Evolutionary conservation across 2,113 vertebrate species (phyloP).

Genomic region (Plecturocebus donacophilus): DNA sequence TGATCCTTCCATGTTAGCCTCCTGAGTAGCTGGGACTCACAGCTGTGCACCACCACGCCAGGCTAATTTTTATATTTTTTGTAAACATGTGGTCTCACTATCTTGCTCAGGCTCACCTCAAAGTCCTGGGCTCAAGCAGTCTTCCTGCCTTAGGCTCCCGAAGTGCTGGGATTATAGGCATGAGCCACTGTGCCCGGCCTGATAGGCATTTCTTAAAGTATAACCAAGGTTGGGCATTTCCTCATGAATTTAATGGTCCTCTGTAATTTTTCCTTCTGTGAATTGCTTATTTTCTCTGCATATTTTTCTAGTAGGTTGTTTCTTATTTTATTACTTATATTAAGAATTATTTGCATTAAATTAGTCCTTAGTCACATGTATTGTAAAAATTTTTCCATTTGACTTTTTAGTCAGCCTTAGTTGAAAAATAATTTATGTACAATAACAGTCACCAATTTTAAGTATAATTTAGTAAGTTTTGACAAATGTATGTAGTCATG

Average conservation of each 20-base stretch:
- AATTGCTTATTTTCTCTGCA: neutral
- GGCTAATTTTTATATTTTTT: no score
- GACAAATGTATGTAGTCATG: neutral
- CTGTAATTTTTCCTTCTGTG: neutral
- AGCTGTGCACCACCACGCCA: no score
- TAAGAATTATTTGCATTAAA: slow-evolving; percentile 25
- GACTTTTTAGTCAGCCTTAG: neutral
- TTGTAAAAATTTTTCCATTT: neutral
- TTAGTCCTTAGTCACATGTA: neutral
- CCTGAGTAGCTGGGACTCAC: no score
- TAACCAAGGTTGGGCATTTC: neutral
- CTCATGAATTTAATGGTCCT: neutral
- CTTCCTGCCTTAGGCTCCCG: no score
- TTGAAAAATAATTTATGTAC: neutral
- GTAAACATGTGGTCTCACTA: no score
- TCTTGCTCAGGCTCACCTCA: no score
- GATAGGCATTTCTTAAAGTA: neutral
- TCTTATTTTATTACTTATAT: slow-evolving; percentile 17
- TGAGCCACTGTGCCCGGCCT: no score
- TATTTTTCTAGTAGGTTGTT: neutral
- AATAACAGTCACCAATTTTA: neutral
- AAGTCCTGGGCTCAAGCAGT: no score
- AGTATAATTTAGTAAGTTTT: neutral
- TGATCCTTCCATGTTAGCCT: no score
- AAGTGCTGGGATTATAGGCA: no score